A percentile compares a stretch with the other conserved stretches of the same genome.
These are phyloP conservation scores for Hybos culiciformis DNA, from an alignment of 2,888 invertebrate species.

Conservation along the genomic window DNA sequence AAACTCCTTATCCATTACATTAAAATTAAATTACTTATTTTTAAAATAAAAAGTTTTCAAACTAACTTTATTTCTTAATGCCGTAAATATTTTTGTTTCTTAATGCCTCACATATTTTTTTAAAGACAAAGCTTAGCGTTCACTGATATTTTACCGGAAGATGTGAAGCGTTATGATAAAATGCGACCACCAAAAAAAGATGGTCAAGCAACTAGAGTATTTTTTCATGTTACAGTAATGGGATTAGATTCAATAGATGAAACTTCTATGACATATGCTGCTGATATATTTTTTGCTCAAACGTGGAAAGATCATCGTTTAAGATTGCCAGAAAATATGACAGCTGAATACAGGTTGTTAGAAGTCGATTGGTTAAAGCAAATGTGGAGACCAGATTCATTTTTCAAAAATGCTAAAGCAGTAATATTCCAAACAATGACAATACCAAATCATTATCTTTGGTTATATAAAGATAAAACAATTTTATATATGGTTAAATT, in stretches of 20 bases:
- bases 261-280: conserved; percentile 88
- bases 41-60: no score
- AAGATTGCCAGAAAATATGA: conserved; percentile 81
- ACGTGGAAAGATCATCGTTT: conserved; percentile 85
- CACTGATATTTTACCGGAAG: conserved; percentile 72
- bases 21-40: not conserved
- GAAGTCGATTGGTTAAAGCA: conserved; percentile 85
- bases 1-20: not conserved
- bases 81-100: no score
- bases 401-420: conserved; percentile 87
- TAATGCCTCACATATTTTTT: not conserved
- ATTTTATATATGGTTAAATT: conserved; percentile 77
- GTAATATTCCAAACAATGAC: conserved; percentile 92
- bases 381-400: conserved; percentile 89
- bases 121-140: conserved; percentile 54
- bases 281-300: conserved; percentile 86
- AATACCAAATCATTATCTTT: conserved; percentile 85
- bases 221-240: conserved; percentile 89
- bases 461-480: conserved; percentile 76
- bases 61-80: no score
- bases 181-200: conserved; percentile 87
- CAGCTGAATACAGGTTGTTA: conserved; percentile 72
- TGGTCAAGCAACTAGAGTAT: conserved; percentile 74
- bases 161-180: conserved; percentile 78
- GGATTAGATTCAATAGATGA: conserved; percentile 91